Conservation (phyloP, 2,797 vertebrate species). For the Apogon hyalosoma region DNA sequence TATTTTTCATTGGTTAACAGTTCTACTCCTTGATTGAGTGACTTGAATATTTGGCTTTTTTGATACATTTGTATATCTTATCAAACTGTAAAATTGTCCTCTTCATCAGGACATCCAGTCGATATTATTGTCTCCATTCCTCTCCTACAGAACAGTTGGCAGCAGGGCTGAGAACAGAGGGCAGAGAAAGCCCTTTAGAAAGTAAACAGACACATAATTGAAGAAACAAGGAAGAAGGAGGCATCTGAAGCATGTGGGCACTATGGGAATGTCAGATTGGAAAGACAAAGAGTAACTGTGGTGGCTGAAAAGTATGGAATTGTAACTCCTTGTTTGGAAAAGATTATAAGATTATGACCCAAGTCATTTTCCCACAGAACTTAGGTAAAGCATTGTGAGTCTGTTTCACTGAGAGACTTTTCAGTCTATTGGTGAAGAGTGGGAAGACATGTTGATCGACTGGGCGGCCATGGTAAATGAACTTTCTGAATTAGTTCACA, state of each 20-base stretch:
- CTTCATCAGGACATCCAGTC: slow-evolving; percentile 53
- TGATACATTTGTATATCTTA: slow-evolving; percentile 6
- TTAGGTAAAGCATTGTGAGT: slow-evolving; percentile 80
- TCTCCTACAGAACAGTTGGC: slow-evolving; percentile 87
- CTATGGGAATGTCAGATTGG: slow-evolving; percentile 91
- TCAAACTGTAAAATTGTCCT: slow-evolving; percentile 4
- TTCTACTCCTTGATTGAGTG: neutral
- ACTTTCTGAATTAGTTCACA: slow-evolving; percentile 59
- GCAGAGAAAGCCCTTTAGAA: slow-evolving; percentile 91
- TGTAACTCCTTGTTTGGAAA: slow-evolving; percentile 77
- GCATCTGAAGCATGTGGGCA: slow-evolving; percentile 95
- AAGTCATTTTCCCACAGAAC: slow-evolving; percentile 89
- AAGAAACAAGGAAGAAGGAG: slow-evolving; percentile 97
- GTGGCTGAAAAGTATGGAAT: slow-evolving; percentile 79
- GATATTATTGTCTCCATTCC: slow-evolving; percentile 73
- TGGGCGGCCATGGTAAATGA: slow-evolving; percentile 72
- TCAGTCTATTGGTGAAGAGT: slow-evolving; percentile 72
- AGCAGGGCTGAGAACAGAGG: slow-evolving; percentile 78
- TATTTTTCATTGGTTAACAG: neutral
- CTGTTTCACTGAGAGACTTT: slow-evolving; percentile 79
- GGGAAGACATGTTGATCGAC: slow-evolving; percentile 77
- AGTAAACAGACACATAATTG: slow-evolving; percentile 97
- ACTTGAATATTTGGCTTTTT: neutral
- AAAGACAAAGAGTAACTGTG: slow-evolving; percentile 89
- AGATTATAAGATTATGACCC: slow-evolving; percentile 79